Evolutionary conservation across 2,797 vertebrate genomes (phyloP).

Genomic region (Acanthurus tractus): DNA sequence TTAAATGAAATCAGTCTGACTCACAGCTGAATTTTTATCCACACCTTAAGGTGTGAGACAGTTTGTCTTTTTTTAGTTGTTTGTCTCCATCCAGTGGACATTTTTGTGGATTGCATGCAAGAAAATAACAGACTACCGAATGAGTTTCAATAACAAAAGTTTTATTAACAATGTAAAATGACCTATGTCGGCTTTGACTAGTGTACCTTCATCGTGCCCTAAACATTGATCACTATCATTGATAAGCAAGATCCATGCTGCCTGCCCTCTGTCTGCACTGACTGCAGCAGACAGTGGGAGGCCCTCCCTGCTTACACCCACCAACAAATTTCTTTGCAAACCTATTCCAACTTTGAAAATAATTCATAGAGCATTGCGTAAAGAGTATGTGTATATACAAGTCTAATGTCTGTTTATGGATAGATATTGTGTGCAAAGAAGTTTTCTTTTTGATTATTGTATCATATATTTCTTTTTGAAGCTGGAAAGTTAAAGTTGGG

Average conservation of each 20-base stretch:
- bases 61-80: constrained; percentile 15
- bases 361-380: constrained; percentile 79
- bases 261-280: constrained; percentile 56
- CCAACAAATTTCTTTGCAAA: constrained; percentile 78
- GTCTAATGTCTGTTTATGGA: constrained; percentile 82
- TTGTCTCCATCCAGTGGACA: constrained; percentile 68
- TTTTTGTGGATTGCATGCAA: constrained; percentile 14
- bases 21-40: not conserved
- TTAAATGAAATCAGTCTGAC: not conserved
- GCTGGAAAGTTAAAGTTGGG: constrained; percentile 81
- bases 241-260: constrained; percentile 90
- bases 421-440: constrained; percentile 86
- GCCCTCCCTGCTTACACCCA: constrained; percentile 49
- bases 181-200: constrained; percentile 85
- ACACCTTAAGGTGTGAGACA: not conserved
- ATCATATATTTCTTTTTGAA: constrained; percentile 82
- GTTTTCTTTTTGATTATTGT: constrained; percentile 78
- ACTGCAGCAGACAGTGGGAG: constrained; percentile 60
- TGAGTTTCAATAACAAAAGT: constrained; percentile 85
- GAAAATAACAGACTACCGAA: constrained; percentile 4
- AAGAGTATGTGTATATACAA: constrained; percentile 83
- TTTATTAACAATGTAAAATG: constrained; percentile 91
- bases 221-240: constrained; percentile 87
- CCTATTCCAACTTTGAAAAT: constrained; percentile 83
- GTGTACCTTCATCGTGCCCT: constrained; percentile 90